Base-by-base conservation (phyloP, 2,797 vertebrate genomes). In the Pogonophryne albipinna region DNA sequence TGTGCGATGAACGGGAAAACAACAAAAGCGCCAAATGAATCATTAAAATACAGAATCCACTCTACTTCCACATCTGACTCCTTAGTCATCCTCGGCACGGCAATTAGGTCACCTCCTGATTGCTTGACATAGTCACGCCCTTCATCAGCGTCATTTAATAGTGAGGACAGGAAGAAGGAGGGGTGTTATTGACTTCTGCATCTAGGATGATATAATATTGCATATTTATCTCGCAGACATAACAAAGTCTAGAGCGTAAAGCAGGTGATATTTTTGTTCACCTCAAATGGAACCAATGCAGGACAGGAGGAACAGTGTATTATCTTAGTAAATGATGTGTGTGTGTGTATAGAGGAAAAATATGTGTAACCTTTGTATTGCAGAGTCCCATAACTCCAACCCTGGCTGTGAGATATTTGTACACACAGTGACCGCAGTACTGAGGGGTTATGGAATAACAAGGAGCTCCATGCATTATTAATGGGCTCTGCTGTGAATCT, bases 401-500 rank as follows among this genome's bases (percentile, higher is more conserved):
- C 92, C 93, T 92, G 86, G 89, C 92, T 95, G 96, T 94, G 96
- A 97, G 96, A 95, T 97, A 97, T 97, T 96, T 97, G 96, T 97
- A 95, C 95, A 96, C 95, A 95, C 95, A 95, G 95, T 95, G 96
- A 96, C 94, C 94, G 92, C 94, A 92, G 89, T 92, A 95, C 85
- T 93, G 93, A 95, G 94, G 87, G 93, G 95, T 93, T 94, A 96
- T 96, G 93, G 96, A 97, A 96, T 96, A 97, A 95, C 95, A 95
- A 97, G 93, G 91, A 94, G 91, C 81, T 77, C 89, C 92, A 96
- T 97, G 95, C 94, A 96, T 97, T 97, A 97, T 96, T 96, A 96
- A 98, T 96, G 95, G 91, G 85, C 94, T 94, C 91, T 93, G 92
- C 80, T 78, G 93, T 91, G 93, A 96, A 96, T 96, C 94, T 95